These are phyloP conservation scores for Oligia fasciuncula DNA, from an alignment of 2,888 invertebrate species.

Conservation along the genomic window DNA sequence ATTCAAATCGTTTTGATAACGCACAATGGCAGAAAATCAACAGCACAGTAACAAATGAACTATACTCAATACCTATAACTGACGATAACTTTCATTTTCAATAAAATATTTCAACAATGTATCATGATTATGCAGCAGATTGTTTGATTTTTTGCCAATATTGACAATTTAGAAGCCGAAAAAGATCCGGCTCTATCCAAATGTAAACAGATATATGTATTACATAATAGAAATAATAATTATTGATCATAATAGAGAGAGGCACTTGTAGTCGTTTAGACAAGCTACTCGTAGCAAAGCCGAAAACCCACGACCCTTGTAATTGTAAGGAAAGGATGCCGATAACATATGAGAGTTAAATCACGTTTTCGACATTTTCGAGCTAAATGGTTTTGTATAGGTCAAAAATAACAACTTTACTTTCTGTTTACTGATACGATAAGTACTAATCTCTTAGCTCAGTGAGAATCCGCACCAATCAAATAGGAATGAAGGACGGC, in stretches of 20 bases:
- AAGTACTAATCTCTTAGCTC: not conserved
- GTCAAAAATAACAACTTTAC: not conserved
- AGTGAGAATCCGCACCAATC: not conserved
- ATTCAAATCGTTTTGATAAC: conserved; percentile 1
- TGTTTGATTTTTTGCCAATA: conserved; percentile 33
- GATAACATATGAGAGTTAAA: not conserved
- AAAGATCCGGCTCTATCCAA: conserved; percentile 8
- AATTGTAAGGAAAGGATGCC: not conserved
- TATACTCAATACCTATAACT: not conserved
- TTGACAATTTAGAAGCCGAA: conserved; percentile 28
- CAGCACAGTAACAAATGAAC: not conserved
- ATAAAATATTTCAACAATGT: conserved; percentile 19
- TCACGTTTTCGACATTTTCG: conserved; percentile 9
- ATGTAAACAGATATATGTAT: conserved; percentile 3
- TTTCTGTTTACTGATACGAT: conserved; percentile 7
- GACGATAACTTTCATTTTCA: conserved; percentile 15
- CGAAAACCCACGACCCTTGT: not conserved
- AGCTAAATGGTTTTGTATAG: not conserved
- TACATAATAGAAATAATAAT: not conserved
- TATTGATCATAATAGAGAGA: conserved; percentile 15
- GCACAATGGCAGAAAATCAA: conserved; percentile 3
- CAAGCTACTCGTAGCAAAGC: not conserved
- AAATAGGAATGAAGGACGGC: conserved; percentile 3
- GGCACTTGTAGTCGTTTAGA: not conserved
- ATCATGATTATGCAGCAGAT: conserved; percentile 29